These are phyloP conservation scores for Phaenicophaeus curvirostris DNA, from an alignment of 2,797 vertebrate species.

Conservation along the genomic window DNA sequence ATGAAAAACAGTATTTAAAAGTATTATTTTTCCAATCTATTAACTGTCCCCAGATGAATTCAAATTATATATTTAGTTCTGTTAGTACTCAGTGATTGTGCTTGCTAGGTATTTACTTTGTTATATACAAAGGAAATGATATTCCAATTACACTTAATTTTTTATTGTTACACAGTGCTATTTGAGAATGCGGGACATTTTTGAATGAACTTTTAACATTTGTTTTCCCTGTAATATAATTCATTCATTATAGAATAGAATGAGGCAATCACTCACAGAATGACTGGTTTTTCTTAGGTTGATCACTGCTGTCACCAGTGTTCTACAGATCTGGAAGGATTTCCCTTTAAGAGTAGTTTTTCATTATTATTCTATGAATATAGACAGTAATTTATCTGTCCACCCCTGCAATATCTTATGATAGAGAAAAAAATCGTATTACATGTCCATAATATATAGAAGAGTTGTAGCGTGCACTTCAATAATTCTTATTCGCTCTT, in stretches of 20 bases:
- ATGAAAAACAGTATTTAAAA: not conserved
- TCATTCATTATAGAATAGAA: constrained; percentile 19
- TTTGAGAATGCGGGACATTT: not conserved
- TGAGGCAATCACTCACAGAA: not conserved
- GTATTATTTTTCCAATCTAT: not conserved
- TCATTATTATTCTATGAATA: constrained; percentile 49
- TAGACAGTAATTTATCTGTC: constrained; percentile 58
- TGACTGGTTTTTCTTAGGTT: constrained; percentile 32
- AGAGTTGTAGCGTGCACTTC: constrained; percentile 19
- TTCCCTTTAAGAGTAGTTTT: constrained; percentile 46
- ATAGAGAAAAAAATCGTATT: constrained; percentile 52
- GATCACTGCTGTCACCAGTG: constrained; percentile 38
- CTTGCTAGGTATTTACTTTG: not conserved
- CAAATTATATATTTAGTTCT: not conserved
- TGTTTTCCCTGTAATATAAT: not conserved
- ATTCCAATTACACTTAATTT: not conserved
- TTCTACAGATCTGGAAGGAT: constrained; percentile 38
- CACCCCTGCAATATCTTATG: constrained; percentile 40
- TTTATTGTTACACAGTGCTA: not conserved
- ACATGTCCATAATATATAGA: not conserved
- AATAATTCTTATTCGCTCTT: not conserved
- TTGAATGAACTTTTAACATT: constrained; percentile 1
- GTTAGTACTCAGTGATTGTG: not conserved
- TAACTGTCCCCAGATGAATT: not conserved
- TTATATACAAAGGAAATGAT: not conserved